Percentiles rank a stretch among this genome's conserved stretches.
Conservation (phyloP, 1,140 invertebrate species). For the Agrypnia vestita region DNA sequence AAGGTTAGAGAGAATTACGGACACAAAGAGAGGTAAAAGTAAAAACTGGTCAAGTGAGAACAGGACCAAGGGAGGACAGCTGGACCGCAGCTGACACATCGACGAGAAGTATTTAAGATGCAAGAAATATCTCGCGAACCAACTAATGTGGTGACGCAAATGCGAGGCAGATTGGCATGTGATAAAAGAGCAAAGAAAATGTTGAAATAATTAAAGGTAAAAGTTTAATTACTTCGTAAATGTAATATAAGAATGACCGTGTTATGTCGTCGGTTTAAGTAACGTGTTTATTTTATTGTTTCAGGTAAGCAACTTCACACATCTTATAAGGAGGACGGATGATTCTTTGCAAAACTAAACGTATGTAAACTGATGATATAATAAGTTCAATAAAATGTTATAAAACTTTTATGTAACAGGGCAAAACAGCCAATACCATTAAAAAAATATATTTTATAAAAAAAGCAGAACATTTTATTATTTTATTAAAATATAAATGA, state of each 20-base stretch:
- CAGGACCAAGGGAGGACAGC: not conserved
- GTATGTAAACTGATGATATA: too few relatives aligned
- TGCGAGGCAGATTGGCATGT: not conserved
- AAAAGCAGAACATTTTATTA: too few relatives aligned
- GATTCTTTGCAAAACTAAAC: too few relatives aligned
- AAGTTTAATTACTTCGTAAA: too few relatives aligned
- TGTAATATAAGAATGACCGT: too few relatives aligned
- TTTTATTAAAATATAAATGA: too few relatives aligned
- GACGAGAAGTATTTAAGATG: not conserved
- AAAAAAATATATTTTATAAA: too few relatives aligned
- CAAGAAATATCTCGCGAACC: not conserved
- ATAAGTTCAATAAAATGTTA: too few relatives aligned
- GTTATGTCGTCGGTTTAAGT: not conserved
- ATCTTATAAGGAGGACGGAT: not conserved
- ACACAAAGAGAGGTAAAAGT: too few relatives aligned
- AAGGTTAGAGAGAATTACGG: too few relatives aligned
- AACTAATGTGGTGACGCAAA: not conserved
- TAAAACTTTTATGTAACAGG: too few relatives aligned
- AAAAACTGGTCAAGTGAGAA: constrained; percentile 29
- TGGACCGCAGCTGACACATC: not conserved
- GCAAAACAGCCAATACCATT: too few relatives aligned
- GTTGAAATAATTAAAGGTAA: constrained; percentile 10
- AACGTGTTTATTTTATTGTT: constrained; percentile 22
- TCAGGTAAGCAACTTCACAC: constrained; percentile 8
- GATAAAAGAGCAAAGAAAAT: not conserved